A percentile compares a stretch with the other conserved stretches of the same genome.
Evolutionary conservation across 2,113 vertebrate genomes (phyloP).

Genomic region (Mesoclemmys tuberculata): DNA sequence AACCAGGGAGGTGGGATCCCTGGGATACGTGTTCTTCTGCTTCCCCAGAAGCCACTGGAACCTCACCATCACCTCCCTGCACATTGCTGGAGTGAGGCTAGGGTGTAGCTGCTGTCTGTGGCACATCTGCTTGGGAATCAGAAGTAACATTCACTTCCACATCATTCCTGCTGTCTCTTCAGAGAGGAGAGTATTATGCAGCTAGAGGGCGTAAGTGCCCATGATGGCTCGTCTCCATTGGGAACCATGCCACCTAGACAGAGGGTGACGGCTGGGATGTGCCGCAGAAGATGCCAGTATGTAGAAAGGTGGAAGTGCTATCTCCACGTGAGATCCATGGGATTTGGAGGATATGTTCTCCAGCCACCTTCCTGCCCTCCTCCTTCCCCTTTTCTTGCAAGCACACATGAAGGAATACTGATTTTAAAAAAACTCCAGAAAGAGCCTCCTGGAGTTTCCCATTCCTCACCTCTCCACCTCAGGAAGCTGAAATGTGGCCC

Average conservation of each 20-base stretch:
- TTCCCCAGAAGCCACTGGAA: too few species aligned
- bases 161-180: not conserved
- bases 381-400: not conserved
- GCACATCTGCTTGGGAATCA: not conserved
- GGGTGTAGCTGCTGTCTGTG: not conserved
- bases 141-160: not conserved
- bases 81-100: not conserved
- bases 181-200: not conserved
- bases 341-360: not conserved
- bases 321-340: not conserved
- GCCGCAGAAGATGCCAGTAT: not conserved
- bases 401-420: not conserved
- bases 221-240: not conserved
- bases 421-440: not conserved
- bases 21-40: too few species aligned
- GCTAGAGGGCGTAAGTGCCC: not conserved
- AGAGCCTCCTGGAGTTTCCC: not conserved
- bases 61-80: too few species aligned
- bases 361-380: not conserved
- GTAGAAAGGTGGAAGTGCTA: not conserved
- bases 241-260: not conserved
- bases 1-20: too few species aligned
- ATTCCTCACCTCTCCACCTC: not conserved
- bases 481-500: not conserved
- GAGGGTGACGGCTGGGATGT: not conserved